Evolutionary conservation across 2,888 invertebrate genomes (phyloP).

Genomic region (Microchrysa polita): DNA sequence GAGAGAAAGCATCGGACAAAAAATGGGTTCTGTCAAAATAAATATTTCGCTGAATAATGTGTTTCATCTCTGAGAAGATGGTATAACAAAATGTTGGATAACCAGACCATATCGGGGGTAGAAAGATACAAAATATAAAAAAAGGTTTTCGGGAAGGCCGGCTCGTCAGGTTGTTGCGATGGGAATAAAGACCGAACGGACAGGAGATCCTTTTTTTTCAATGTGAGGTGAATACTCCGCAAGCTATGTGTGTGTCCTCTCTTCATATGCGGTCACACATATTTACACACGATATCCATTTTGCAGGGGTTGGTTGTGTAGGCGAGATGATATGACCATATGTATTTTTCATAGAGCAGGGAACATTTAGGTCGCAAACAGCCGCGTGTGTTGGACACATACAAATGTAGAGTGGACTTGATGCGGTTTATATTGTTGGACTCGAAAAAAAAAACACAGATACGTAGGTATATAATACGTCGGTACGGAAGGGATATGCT

Average conservation of each 20-base stretch:
- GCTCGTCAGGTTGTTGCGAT: conserved; percentile 21
- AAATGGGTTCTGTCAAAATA: conserved; percentile 51
- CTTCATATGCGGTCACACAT: conserved; percentile 48
- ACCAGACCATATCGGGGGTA: neutral
- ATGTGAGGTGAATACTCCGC: conserved; percentile 8
- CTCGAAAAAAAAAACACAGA: no score
- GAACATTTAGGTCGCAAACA: neutral
- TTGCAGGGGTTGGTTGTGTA: conserved; percentile 8
- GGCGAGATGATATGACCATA: neutral
- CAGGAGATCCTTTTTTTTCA: conserved; percentile 10
- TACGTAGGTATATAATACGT: no score
- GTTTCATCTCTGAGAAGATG: conserved; percentile 36
- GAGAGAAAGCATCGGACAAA: conserved; percentile 48
- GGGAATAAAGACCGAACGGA: conserved; percentile 1
- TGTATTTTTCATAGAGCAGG: conserved; percentile 1
- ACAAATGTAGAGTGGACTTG: no score
- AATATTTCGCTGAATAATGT: conserved; percentile 51
- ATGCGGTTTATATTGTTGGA: no score
- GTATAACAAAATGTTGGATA: no score
- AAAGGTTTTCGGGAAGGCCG: neutral
- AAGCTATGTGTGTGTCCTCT: conserved; percentile 42
- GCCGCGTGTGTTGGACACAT: neutral
- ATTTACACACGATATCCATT: conserved; percentile 45
- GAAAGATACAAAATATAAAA: neutral
- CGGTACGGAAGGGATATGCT: no score